Conservation (phyloP, 2,888 invertebrate species). For the Alviniconcha strummeri region DNA sequence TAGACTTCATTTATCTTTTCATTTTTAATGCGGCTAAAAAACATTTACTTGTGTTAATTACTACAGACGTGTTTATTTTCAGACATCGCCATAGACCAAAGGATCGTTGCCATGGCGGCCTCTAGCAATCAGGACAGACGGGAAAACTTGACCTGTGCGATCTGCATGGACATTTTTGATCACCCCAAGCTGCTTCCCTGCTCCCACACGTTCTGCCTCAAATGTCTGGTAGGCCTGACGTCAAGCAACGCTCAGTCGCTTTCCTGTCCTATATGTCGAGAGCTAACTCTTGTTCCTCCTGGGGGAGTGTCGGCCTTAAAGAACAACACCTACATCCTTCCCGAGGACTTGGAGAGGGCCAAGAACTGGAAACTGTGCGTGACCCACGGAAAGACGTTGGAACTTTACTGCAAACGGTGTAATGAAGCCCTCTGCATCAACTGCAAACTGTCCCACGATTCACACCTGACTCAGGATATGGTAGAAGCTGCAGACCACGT, state of each 20-base stretch:
- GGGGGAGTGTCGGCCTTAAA: conserved; percentile 15
- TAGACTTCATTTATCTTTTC: no score
- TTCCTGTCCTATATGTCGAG: conserved; percentile 9
- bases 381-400: background rate
- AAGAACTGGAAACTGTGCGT: background rate
- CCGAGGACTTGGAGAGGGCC: background rate
- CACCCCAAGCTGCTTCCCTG: conserved; percentile 27
- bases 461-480: background rate
- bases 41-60: no score
- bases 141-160: background rate
- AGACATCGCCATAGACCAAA: no score
- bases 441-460: background rate
- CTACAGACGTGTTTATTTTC: no score
- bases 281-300: background rate
- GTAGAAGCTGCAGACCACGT: background rate
- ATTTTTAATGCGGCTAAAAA: no score
- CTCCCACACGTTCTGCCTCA: conserved; percentile 29
- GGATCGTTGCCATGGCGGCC: no score
- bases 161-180: conserved; percentile 8
- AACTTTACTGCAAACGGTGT: background rate
- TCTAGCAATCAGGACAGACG: no score
- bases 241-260: background rate
- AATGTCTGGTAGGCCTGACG: conserved; percentile 7
- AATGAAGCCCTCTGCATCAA: background rate
- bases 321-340: conserved; percentile 11